A percentile compares a stretch with the other conserved stretches of the same genome.
Evolutionary conservation across 2,888 invertebrate genomes (phyloP).

Genomic region (Amphipyra berbera): DNA sequence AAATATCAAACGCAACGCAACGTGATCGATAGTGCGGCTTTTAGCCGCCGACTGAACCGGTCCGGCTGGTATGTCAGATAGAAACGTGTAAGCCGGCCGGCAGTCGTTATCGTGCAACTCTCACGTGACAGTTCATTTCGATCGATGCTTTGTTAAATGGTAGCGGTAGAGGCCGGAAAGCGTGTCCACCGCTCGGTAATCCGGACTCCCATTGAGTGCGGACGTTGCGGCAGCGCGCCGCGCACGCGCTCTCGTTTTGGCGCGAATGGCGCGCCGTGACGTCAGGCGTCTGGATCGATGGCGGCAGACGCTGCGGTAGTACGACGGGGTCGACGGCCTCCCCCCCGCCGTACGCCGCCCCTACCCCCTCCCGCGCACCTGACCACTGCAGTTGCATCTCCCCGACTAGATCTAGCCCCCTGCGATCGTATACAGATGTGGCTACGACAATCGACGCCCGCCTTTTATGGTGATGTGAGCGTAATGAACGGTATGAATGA

Average conservation of each 20-base stretch:
- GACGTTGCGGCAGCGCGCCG: slow-evolving; percentile 85
- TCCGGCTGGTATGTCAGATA: slow-evolving; percentile 66
- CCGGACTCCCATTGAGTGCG: slow-evolving; percentile 86
- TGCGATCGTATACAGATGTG: slow-evolving; percentile 70
- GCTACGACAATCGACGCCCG: slow-evolving; percentile 78
- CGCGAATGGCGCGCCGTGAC: slow-evolving; percentile 89
- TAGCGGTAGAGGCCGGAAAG: slow-evolving; percentile 78
- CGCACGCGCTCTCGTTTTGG: slow-evolving; percentile 89
- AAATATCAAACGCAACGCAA: slow-evolving; percentile 49
- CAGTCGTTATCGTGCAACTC: slow-evolving; percentile 72
- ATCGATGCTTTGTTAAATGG: slow-evolving; percentile 76
- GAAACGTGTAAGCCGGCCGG: slow-evolving; percentile 63
- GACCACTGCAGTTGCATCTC: slow-evolving; percentile 87
- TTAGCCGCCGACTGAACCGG: slow-evolving; percentile 62
- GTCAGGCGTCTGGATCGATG: slow-evolving; percentile 90
- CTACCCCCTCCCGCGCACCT: slow-evolving; percentile 79
- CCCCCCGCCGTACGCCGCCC: slow-evolving; percentile 70
- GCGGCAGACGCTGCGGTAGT: slow-evolving; percentile 90
- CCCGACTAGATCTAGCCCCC: slow-evolving; percentile 78
- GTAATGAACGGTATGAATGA: slow-evolving; percentile 82
- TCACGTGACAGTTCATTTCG: slow-evolving; percentile 80
- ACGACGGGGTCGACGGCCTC: slow-evolving; percentile 87
- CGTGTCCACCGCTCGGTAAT: slow-evolving; percentile 84
- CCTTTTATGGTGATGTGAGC: slow-evolving; percentile 82
- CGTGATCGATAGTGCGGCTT: slow-evolving; percentile 62